These are phyloP conservation scores for Geopemphigus sp. DNA, from an alignment of 1,140 invertebrate species.

Conservation along the genomic window DNA sequence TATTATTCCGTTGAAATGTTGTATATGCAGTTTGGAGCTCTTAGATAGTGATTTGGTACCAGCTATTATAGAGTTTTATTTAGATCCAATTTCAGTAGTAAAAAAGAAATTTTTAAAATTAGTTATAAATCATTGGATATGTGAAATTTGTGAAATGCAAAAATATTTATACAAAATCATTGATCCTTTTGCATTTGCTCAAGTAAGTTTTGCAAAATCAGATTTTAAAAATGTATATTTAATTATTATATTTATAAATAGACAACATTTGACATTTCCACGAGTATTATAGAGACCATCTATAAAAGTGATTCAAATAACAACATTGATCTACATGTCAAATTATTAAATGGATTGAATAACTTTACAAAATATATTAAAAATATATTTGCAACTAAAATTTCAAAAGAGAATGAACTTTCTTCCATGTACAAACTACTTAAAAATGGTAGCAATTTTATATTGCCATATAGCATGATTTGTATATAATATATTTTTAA, in stretches of 20 bases:
- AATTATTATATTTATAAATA: constrained; percentile 9
- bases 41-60: constrained; percentile 44
- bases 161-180: constrained; percentile 22
- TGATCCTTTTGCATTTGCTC: constrained; percentile 17
- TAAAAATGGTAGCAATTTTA: constrained; percentile 18
- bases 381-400: neutral
- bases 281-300: constrained; percentile 4
- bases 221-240: neutral
- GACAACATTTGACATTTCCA: constrained; percentile 26
- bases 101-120: constrained; percentile 42
- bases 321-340: neutral
- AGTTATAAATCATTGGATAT: constrained; percentile 30
- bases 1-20: constrained; percentile 39
- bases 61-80: constrained; percentile 41
- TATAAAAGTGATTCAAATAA: neutral
- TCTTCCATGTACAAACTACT: neutral
- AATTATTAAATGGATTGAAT: constrained; percentile 1
- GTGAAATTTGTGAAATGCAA: constrained; percentile 33
- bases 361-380: constrained; percentile 34
- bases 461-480: neutral
- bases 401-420: constrained; percentile 2
- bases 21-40: constrained; percentile 39
- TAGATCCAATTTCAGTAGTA: constrained; percentile 31
- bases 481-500: neutral
- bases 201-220: constrained; percentile 26